Percentiles rank a stretch among this genome's conserved stretches.
These are phyloP conservation scores for Eira barbara DNA, from an alignment of 2,113 vertebrate species.

Conservation along the genomic window DNA sequence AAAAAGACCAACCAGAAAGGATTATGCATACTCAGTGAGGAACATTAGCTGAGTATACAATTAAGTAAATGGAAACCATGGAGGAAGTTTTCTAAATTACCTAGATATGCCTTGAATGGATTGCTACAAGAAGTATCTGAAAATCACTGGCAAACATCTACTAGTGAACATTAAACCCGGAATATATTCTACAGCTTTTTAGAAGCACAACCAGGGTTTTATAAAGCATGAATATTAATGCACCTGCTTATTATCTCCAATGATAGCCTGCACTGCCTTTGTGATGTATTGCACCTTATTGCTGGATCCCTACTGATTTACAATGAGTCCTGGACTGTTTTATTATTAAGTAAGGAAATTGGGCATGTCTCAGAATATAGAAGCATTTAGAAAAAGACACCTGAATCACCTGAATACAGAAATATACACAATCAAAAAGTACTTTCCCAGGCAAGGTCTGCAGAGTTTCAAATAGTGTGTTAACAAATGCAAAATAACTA, in stretches of 20 bases:
- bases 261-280: constrained; percentile 60
- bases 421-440: constrained; percentile 53
- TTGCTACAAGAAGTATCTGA: constrained; percentile 24
- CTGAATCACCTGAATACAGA: constrained; percentile 54
- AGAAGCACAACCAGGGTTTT: constrained; percentile 50
- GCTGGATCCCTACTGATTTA: constrained; percentile 70
- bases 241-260: constrained; percentile 71
- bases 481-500: constrained; percentile 60
- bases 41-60: constrained; percentile 20
- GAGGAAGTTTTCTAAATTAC: constrained; percentile 32
- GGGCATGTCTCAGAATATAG: constrained; percentile 62
- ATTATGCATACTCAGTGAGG: neutral
- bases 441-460: constrained; percentile 41
- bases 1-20: neutral
- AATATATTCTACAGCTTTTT: constrained; percentile 61
- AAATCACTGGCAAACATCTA: constrained; percentile 46
- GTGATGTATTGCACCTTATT: constrained; percentile 63
- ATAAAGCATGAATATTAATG: constrained; percentile 74
- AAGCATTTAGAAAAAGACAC: constrained; percentile 63
- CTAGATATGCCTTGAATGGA: constrained; percentile 24
- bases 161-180: constrained; percentile 50
- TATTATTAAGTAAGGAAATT: constrained; percentile 72
- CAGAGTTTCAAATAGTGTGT: constrained; percentile 40
- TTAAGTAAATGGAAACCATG: constrained; percentile 51
- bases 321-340: constrained; percentile 65